Conservation (phyloP, 92 coral and sea anemone species). For the Phenganax marumi region DNA sequence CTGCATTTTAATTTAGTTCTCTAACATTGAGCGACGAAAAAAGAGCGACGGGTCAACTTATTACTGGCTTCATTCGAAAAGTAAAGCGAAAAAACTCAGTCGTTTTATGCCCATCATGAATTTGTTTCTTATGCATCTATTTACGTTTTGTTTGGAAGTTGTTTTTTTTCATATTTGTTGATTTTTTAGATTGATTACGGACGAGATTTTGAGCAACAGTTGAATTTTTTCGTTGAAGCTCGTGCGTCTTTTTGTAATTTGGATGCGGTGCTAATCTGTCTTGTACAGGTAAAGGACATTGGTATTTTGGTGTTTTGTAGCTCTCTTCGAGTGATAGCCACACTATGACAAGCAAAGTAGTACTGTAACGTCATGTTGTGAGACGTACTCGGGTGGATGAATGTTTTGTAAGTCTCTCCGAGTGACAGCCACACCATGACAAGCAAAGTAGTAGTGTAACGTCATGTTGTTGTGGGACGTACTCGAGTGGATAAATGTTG, state of each 20-base stretch:
- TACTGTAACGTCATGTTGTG: neutral
- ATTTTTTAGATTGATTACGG: constrained; percentile 81
- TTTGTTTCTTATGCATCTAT: neutral
- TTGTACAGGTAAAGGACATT: constrained; percentile 68
- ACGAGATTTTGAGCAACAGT: constrained; percentile 97
- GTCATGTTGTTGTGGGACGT: neutral
- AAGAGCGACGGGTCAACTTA: constrained; percentile 67
- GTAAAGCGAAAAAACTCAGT: constrained; percentile 30
- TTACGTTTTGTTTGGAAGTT: neutral
- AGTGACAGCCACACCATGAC: too few species aligned
- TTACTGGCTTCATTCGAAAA: constrained; percentile 81
- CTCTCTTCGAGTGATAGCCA: neutral
- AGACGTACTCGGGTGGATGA: neutral
- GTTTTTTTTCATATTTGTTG: neutral
- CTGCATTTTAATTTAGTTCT: constrained; percentile 56
- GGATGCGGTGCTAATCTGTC: constrained; percentile 80
- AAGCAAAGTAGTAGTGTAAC: neutral
- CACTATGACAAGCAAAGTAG: neutral
- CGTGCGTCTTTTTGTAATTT: constrained; percentile 93
- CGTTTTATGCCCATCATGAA: neutral
- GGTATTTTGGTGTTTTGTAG: neutral
- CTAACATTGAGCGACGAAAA: constrained; percentile 79
- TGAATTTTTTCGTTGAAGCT: constrained; percentile 93
- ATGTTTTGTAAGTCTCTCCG: neutral
- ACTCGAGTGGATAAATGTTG: neutral